Base-by-base conservation (phyloP, 2,888 invertebrate genomes). In the Pristionchus fissidentatus region DNA sequence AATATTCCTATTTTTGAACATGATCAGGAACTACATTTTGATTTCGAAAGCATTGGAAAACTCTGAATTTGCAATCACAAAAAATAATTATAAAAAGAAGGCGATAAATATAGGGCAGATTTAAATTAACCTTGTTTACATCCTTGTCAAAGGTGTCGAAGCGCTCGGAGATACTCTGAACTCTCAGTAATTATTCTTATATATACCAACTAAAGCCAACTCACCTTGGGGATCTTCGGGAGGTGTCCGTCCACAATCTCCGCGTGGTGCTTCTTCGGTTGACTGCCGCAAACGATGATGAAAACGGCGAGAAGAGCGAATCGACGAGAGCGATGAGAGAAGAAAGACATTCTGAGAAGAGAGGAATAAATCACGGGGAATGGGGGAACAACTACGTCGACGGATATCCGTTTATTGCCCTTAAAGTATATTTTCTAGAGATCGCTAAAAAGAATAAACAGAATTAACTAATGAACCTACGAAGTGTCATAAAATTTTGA, bases 101-200 rank as follows among this genome's bases (percentile, higher is more conserved):
- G n/a, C n/a, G n/a, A n/a, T n/a, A n/a, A n/a, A n/a, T n/a, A n/a
- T n/a, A n/a, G n/a, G n/a, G n/a, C n/a, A n/a, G n/a, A n/a, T n/a
- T n/a, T n/a, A n/a, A n/a, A 35, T 10, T 8, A n/a, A 41, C 70
- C 70, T 70, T 70, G 41, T 70, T 41, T 15, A 22, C 70, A n/a
- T n/a, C n/a, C n/a, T n/a, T n/a, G 1, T 22, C 70, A 70, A 70
- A 38, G 5, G 70, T 70, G 41, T 70, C 43, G 70, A 70, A 70
- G n/a, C 70, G 70, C 43, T 70, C 70, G 0, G 70, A 70, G 70
- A 70, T 70, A 4, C 35, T 26, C 70, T 70, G 43, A 70, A 70
- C 7, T 4, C 1, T 19, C 19, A 38, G n/a, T 70, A 43, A 5
- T 5, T 3, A 3, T 8, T 38, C 38, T 3, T 19, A 66, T 38